Conservation (phyloP, 2,797 vertebrate genomes). For the Allobates femoralis region DNA sequence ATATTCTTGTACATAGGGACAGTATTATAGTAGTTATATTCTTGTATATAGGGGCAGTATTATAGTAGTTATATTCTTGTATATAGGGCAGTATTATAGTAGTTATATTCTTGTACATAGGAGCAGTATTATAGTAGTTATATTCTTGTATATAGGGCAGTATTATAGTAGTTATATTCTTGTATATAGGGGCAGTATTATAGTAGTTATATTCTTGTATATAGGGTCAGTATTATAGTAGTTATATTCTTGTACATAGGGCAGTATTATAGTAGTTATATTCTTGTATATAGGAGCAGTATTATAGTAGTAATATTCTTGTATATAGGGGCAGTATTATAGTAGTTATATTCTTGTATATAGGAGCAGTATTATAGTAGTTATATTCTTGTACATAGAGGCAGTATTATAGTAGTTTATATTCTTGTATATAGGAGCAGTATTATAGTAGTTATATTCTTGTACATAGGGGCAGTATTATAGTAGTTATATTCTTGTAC, state of each 20-base stretch:
- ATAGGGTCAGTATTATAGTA: background rate
- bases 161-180: constrained; percentile 8
- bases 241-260: background rate
- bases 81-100: background rate
- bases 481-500: constrained; percentile 4
- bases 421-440: too few relatives aligned
- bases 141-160: constrained; percentile 5
- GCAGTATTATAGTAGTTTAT: too few relatives aligned
- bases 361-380: too few relatives aligned
- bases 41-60: background rate
- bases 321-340: too few relatives aligned
- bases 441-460: too few relatives aligned
- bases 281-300: constrained; percentile 9
- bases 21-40: background rate
- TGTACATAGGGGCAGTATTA: background rate
- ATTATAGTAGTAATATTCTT: background rate
- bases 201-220: constrained; percentile 10
- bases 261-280: background rate
- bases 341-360: too few relatives aligned
- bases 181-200: background rate
- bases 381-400: too few relatives aligned
- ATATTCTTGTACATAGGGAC: background rate
- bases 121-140: background rate
- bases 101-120: constrained; percentile 10
- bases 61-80: background rate